phyloP scores from a whole-genome alignment of 2,113 vertebrate species.

The Cranoglanis bouderius region DNA sequence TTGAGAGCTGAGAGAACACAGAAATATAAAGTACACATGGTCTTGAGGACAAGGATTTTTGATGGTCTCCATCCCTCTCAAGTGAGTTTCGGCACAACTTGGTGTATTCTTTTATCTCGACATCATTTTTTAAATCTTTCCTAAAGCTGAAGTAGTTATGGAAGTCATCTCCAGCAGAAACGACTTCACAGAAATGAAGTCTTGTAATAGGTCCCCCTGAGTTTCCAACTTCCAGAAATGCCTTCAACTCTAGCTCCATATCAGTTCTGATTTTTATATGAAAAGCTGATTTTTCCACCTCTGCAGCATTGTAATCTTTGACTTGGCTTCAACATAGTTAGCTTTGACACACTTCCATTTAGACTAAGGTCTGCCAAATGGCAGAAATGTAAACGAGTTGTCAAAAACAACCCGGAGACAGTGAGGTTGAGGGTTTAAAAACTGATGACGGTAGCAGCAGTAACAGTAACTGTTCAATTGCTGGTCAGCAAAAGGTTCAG shows the following conservation, averaged over 20 bases:
- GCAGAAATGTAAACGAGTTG: background rate
- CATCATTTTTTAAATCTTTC: background rate
- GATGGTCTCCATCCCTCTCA: background rate
- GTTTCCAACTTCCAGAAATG: background rate
- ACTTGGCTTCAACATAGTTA: background rate
- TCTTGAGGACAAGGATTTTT: background rate
- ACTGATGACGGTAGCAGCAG: background rate
- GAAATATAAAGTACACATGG: background rate
- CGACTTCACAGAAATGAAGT: background rate
- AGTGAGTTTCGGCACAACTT: background rate
- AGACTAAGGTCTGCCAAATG: background rate
- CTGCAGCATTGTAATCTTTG: background rate
- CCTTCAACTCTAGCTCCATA: background rate
- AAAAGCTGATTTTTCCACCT: background rate
- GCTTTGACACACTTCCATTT: background rate
- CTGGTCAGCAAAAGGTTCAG: background rate
- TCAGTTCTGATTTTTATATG: background rate
- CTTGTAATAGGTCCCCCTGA: background rate
- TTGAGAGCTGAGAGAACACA: background rate
- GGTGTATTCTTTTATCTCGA: background rate
- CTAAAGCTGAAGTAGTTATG: background rate
- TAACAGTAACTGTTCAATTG: background rate
- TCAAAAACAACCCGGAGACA: background rate
- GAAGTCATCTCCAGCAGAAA: background rate
- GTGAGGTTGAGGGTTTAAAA: background rate